Base-by-base conservation (phyloP, 2,888 invertebrate genomes). In the Drosophila gaucha region DNA sequence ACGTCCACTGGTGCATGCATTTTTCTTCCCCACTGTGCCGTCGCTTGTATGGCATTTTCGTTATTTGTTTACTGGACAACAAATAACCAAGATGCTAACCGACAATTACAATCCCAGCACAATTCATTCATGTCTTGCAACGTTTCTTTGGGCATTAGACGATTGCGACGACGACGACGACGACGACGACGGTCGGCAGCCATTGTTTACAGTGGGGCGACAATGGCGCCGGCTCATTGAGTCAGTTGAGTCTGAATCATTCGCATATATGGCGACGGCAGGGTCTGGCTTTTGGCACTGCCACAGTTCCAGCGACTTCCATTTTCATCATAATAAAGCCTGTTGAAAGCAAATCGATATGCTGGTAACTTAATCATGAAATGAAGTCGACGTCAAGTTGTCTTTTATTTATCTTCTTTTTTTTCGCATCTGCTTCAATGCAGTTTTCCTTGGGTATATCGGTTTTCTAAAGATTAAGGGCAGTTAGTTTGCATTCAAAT, bases 311-410 rank as follows among this genome's bases (percentile, higher is more conserved):
- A 66, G 73, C 33, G 70, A 74, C 64, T 83, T 86, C 78, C 70
- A 80, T 86, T 80, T 83, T 86, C 80, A 86, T 82, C 80, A 78
- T 76, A 75, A 82, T 84, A 86, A 86, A 80, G 74, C 76, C 67
- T 69, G 85, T 49, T 79, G 85, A 80, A 86, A 64, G 75, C 74
- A 86, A 86, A 85, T 88, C 87, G 89, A 86, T 86, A 75, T 71
- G 70, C 28, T 26, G 60, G 47, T 74, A 79, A 87, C 86, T 85
- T 88, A 78, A 77, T 86, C 80, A 76, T 86, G 79, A 74, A 82
- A 76, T 79, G 72, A 87, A 87, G 74, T 79, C 74, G 58, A 78
- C 75, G 68, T 86, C 84, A 77, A 79, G 62, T 71, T 86, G 67
- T 77, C 68, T 74, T 67, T 65, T 63, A 69, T 79, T 74, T 83